Conservation (phyloP, 37 sponge, comb jelly and placozoan genomes). For the Tethya wilhelma region DNA sequence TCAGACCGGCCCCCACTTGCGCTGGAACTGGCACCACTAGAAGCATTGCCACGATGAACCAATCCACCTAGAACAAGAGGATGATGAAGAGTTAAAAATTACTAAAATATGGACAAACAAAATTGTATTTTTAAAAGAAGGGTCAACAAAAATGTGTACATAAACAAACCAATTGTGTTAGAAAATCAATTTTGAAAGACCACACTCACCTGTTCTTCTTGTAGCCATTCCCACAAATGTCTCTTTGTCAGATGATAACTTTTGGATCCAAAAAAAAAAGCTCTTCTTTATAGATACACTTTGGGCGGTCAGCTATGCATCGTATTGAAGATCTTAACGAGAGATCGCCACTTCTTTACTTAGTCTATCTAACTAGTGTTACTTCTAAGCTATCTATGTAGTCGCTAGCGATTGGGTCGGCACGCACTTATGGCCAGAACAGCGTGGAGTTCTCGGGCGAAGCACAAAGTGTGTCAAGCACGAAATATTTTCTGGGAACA, state of each 20-base stretch:
- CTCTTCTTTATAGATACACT: too few relatives aligned
- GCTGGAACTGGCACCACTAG: neutral
- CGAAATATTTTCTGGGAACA: neutral
- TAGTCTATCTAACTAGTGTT: too few relatives aligned
- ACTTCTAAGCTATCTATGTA: too few relatives aligned
- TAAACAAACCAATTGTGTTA: neutral
- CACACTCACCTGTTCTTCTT: slow-evolving; percentile 54
- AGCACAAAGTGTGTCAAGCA: neutral
- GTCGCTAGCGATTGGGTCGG: too few relatives aligned
- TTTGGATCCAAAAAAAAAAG: neutral
- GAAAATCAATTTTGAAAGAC: too few relatives aligned
- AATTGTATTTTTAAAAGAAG: neutral
- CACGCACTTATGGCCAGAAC: too few relatives aligned
- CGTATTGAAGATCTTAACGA: too few relatives aligned
- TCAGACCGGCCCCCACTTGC: neutral
- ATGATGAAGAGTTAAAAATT: neutral
- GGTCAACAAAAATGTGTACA: neutral
- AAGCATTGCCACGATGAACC: slow-evolving; percentile 18
- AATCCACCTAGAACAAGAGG: slow-evolving; percentile 29
- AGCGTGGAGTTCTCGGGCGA: too few relatives aligned
- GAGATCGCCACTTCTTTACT: too few relatives aligned
- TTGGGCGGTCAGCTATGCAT: too few relatives aligned
- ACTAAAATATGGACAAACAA: neutral
- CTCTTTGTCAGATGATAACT: neutral
- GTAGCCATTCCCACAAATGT: slow-evolving; percentile 29